Evolutionary conservation across 37 sponge, comb jelly and placozoan species (phyloP), one percentile per base, ranked within the genome.

Genomic region (Agelas oroides): DNA sequence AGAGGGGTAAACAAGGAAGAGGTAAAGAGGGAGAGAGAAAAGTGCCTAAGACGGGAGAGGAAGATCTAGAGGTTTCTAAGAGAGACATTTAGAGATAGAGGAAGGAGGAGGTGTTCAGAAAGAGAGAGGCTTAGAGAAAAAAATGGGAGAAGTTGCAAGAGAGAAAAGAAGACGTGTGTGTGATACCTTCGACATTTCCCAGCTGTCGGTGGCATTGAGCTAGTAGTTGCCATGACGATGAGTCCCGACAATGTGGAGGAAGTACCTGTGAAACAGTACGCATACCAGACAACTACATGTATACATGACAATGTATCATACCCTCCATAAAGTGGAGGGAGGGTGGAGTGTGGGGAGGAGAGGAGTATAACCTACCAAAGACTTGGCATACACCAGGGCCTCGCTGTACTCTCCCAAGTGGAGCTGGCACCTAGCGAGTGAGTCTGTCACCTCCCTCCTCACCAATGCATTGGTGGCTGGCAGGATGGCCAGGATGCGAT

Each of bases 181-280:
- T n/a, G n/a, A 77, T 21, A 84, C 84, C 84, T 84, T 84, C 84
- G 53, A 18, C 25, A 54, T 87, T 3, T 1, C 54, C 34, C 0
- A 71, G 39, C 14, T 38, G 20, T 23, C 58, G 30, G 40, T 81
- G 73, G 65, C 81, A 87, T 13, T 79, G 55, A 36, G 76, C 75
- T 25, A 81, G 33, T 59, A 87, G 68, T 37, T 80, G 65, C 88
- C 88, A 87, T 38, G 88, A 73, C 21, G 76, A 67, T 5, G 70
- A 31, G 41, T 87, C 81, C 0, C 53, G 65, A 5, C 57, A 76
- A 36, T 80, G 76, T 23, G 88, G 81, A 3, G 82, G 73, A 23
- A 70, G 81, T 57, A 80, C 70, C 81, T 80, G 30, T 0, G 53
- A 54, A 11, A 53, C 31, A n/a, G n/a, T n/a, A n/a, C n/a, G n/a